Conservation (phyloP, 2,797 vertebrate species). For the Cheirogaleus major region DNA sequence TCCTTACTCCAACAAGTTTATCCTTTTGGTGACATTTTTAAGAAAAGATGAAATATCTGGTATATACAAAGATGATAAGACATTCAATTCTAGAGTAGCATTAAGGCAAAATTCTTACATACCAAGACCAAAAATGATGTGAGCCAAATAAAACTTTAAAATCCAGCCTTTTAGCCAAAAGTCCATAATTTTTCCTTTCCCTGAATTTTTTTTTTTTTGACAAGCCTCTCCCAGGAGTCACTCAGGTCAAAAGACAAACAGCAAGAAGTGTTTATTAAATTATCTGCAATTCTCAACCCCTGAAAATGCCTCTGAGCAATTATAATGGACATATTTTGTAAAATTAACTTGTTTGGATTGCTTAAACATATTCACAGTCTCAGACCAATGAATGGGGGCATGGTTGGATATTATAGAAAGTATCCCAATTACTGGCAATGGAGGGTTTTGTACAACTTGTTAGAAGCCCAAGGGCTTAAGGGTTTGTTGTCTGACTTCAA, state of each 20-base stretch:
- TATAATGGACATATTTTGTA: not conserved
- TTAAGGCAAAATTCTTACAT: not conserved
- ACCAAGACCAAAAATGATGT: not conserved
- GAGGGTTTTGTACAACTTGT: not conserved
- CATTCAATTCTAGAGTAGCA: not conserved
- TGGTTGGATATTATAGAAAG: not conserved
- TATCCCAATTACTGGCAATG: not conserved
- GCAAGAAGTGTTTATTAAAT: conserved; percentile 27
- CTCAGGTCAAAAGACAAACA: conserved; percentile 50
- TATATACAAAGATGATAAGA: not conserved
- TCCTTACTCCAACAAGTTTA: not conserved
- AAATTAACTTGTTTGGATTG: not conserved
- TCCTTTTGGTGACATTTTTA: not conserved
- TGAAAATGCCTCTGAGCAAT: not conserved
- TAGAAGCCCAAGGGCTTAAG: not conserved
- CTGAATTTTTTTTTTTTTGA: conserved; percentile 45
- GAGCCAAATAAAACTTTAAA: conserved; percentile 63
- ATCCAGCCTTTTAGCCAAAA: not conserved
- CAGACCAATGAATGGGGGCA: not conserved
- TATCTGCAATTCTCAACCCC: not conserved
- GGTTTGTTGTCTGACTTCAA: not conserved
- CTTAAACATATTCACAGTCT: not conserved
- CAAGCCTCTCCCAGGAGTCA: conserved; percentile 4
- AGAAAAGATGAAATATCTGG: conserved; percentile 32
- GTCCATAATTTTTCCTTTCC: conserved; percentile 51